A percentile compares a stretch with the other conserved stretches of the same genome.
Conservation (phyloP, 2,113 vertebrate genomes). For the Thermophis baileyi region DNA sequence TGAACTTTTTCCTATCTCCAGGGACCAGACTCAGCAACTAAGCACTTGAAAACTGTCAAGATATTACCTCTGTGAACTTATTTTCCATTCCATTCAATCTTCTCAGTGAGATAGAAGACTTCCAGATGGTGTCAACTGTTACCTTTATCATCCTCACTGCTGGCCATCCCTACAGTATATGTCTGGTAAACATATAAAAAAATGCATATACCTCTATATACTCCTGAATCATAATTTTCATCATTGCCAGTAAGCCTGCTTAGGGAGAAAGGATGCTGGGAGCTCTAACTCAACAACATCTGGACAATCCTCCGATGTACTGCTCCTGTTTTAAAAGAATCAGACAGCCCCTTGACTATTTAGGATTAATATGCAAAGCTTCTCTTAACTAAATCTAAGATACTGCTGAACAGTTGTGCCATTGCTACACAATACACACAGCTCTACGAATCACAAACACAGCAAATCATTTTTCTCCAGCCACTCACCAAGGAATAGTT, state of each 20-base stretch:
- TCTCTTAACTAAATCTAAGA: background rate
- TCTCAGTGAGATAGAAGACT: background rate
- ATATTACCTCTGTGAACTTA: background rate
- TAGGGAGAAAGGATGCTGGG: background rate
- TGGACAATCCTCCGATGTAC: background rate
- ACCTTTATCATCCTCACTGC: background rate
- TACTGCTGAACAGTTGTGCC: background rate
- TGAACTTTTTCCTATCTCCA: background rate
- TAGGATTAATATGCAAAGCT: background rate
- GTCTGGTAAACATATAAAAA: background rate
- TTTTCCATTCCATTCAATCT: background rate
- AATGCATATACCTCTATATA: background rate
- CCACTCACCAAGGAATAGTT: background rate
- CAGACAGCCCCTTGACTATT: background rate
- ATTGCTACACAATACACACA: background rate
- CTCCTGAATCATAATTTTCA: background rate
- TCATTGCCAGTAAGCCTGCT: background rate
- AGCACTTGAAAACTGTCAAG: background rate
- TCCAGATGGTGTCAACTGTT: background rate
- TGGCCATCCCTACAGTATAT: background rate
- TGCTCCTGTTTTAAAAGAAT: background rate
- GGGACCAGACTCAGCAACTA: background rate
- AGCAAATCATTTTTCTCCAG: background rate
- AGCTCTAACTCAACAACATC: background rate
- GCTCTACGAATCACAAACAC: background rate